Conservation (phyloP, 2,888 invertebrate species). For the Rutpela maculata region DNA sequence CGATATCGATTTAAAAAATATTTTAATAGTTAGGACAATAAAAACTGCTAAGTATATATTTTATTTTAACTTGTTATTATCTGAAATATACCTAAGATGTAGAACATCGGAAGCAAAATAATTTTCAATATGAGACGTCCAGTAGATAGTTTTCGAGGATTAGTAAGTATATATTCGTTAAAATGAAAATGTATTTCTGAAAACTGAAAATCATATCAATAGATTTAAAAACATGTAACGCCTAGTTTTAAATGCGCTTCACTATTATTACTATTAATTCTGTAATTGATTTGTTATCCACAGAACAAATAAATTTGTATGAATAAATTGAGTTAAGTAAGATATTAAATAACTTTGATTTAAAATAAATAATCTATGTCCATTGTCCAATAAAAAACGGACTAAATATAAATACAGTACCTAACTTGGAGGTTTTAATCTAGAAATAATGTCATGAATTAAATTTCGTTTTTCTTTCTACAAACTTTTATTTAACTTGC, state of each 20-base stretch:
- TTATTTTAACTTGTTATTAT: slow-evolving; percentile 11
- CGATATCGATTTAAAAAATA: slow-evolving; percentile 10
- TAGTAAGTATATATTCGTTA: background rate
- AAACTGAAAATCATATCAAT: slow-evolving; percentile 22
- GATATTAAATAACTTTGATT: background rate
- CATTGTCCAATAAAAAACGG: too few species aligned
- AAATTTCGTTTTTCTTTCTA: too few species aligned
- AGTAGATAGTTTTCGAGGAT: slow-evolving; percentile 16
- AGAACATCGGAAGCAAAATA: background rate
- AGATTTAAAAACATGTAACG: background rate
- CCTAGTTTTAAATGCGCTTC: slow-evolving; percentile 13
- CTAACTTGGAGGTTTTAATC: too few species aligned
- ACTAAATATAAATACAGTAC: too few species aligned
- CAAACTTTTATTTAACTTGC: too few species aligned
- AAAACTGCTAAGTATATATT: background rate
- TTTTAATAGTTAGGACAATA: slow-evolving; percentile 31
- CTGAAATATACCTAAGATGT: background rate
- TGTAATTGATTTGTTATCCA: slow-evolving; percentile 5
- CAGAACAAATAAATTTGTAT: background rate
- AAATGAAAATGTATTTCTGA: slow-evolving; percentile 5
- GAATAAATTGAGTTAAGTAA: slow-evolving; percentile 3
- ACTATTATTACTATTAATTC: slow-evolving; percentile 2
- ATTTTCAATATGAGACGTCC: slow-evolving; percentile 20
- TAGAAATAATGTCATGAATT: too few species aligned
- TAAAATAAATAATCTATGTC: too few species aligned